phyloP scores from a whole-genome alignment of 1,140 invertebrate species.

The Asobara japonica region DNA sequence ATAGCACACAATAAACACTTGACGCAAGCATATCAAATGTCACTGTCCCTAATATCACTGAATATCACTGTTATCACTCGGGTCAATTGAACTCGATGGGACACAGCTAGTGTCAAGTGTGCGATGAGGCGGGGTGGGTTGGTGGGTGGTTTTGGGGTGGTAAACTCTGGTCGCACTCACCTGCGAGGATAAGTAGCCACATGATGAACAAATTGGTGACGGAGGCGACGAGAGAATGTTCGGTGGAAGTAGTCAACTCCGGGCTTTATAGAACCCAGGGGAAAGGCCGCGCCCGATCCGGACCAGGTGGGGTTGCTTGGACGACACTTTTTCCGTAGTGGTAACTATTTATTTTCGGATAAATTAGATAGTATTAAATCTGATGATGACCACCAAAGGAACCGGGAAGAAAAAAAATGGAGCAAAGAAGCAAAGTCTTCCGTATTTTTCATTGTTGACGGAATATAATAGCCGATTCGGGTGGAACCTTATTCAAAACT shows the following conservation, averaged over 20 bases:
- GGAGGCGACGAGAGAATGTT: conserved; percentile 59
- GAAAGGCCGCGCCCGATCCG: conserved; percentile 59
- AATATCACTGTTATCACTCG: not conserved
- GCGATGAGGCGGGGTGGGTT: not conserved
- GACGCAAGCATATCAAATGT: not conserved
- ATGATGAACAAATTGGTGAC: conserved; percentile 61
- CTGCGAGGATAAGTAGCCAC: conserved; percentile 63
- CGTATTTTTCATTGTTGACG: too few species aligned
- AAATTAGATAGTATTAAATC: not conserved
- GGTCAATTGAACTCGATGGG: not conserved
- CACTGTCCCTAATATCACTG: not conserved
- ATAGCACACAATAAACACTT: not conserved
- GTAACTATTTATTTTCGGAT: conserved; percentile 1
- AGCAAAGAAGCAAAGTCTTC: too few species aligned
- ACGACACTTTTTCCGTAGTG: conserved; percentile 47
- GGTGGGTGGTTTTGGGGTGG: not conserved
- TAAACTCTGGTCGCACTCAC: conserved; percentile 47
- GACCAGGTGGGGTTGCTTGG: conserved; percentile 56
- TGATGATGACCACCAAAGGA: too few species aligned
- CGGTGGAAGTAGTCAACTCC: conserved; percentile 53
- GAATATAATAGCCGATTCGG: too few species aligned
- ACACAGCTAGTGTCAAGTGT: not conserved
- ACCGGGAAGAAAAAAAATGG: too few species aligned
- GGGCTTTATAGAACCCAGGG: conserved; percentile 62
- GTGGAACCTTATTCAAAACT: too few species aligned